These are phyloP conservation scores for Diachrysia chrysitis DNA, from an alignment of 2,888 invertebrate genomes.

Conservation along the genomic window DNA sequence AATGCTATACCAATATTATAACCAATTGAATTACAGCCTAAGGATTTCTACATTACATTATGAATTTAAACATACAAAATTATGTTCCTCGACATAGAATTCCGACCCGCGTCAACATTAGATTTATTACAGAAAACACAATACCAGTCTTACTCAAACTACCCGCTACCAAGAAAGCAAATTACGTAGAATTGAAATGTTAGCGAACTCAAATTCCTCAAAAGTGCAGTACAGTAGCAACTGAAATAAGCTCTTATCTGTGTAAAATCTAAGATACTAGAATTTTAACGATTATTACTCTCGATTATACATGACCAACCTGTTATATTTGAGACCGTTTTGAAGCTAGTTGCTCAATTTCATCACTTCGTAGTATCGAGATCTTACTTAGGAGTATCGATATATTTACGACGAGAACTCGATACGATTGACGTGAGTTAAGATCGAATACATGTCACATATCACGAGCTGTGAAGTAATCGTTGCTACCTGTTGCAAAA, in stretches of 20 bases:
- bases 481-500: slow-evolving; percentile 60
- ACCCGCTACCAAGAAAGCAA: slow-evolving; percentile 38
- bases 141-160: slow-evolving; percentile 30
- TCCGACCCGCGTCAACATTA: slow-evolving; percentile 40
- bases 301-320: slow-evolving; percentile 56
- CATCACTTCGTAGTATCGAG: too few relatives aligned
- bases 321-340: slow-evolving; percentile 49
- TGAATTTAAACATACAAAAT: slow-evolving; percentile 38
- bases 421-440: slow-evolving; percentile 56
- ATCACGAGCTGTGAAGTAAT: slow-evolving; percentile 53
- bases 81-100: slow-evolving; percentile 26
- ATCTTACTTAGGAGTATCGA: slow-evolving; percentile 31
- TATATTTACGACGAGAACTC: slow-evolving; percentile 49
- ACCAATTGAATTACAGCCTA: neutral
- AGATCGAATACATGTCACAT: slow-evolving; percentile 53
- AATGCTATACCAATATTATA: neutral
- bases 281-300: slow-evolving; percentile 66
- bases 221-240: slow-evolving; percentile 44
- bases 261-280: slow-evolving; percentile 60
- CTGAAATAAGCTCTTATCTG: slow-evolving; percentile 60
- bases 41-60: neutral
- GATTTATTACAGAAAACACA: slow-evolving; percentile 47
- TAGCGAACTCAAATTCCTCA: slow-evolving; percentile 37
- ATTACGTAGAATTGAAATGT: slow-evolving; percentile 51
- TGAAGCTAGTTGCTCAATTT: slow-evolving; percentile 50